Evolutionary conservation across 2,113 vertebrate genomes (phyloP).

Genomic region (Elaphurus davidianus): DNA sequence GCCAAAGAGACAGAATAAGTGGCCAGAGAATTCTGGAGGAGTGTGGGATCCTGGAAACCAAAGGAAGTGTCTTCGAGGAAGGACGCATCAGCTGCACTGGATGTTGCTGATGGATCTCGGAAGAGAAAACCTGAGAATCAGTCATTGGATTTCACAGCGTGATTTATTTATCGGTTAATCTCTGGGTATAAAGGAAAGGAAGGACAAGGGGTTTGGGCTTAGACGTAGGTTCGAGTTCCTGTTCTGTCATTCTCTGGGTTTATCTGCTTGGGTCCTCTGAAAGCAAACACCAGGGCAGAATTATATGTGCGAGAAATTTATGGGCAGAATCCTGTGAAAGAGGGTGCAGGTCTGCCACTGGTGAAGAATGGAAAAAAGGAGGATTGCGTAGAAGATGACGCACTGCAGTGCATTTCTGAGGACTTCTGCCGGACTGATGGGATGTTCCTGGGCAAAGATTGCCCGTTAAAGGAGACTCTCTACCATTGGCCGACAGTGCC

Average conservation of each 20-base stretch:
- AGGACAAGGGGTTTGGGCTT: not conserved
- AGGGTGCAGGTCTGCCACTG: not conserved
- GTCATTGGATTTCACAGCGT: not conserved
- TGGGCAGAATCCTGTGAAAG: not conserved
- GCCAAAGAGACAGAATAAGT: not conserved
- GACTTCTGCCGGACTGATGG: not conserved
- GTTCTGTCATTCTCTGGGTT: not conserved
- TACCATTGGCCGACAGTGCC: not conserved
- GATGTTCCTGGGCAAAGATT: not conserved
- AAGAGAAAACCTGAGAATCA: not conserved
- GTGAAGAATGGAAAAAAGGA: not conserved
- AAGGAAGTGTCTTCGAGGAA: not conserved
- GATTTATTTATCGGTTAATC: not conserved
- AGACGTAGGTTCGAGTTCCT: not conserved
- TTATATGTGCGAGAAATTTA: not conserved
- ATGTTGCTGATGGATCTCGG: not conserved
- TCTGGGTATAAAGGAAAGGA: not conserved
- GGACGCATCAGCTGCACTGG: no score
- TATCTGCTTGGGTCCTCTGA: not conserved
- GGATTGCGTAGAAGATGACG: not conserved
- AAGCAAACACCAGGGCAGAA: not conserved
- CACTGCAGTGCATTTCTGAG: not conserved
- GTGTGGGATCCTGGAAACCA: not conserved
- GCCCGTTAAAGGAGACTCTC: fast-evolving
- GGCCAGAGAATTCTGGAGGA: not conserved